Evolutionary conservation across 2,888 invertebrate species (phyloP), one percentile per base, ranked within the genome.

Genomic region (Tachina fera): DNA sequence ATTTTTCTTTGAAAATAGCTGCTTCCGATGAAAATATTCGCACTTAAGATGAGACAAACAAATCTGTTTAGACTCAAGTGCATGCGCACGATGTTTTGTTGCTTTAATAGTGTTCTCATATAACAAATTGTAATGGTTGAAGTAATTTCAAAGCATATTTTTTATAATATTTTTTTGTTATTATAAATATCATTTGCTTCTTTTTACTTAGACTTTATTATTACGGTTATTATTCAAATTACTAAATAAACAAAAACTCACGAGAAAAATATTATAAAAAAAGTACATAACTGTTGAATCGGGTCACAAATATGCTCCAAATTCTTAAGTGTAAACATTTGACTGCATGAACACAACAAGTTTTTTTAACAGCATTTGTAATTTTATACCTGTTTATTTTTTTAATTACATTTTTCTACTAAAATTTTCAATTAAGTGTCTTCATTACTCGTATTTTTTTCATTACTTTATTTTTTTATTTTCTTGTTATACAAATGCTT

Each of bases 401-500:
- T 16, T 68, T 68, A 68, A 51, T 53, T 68, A 41, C 51, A 41
- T 31, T 51, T 10, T 45, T 45, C 13, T 63, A 9, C 19, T 51
- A 31, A 51, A 68, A 68, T 13, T 41, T 68, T 51, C 16, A 39
- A 68, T 31, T 68, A 51, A 51, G 16, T 56, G 63, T 43, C 13
- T 56, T 63, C 49, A 14, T 49, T 11, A 31, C 16, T 16, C 47
- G 41, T 22, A 49, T 14, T 53, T 14, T n/a, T 63, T 41, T 65
- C 14, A n/a, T n/a, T 61, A 31, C 22, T 45, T 41, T 43, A 22
- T 53, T 65, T 65, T n/a, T 56, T 75, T 61, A 9, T 47, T 45
- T 65, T 65, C 51, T 75, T 72, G 9, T 47, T 61, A 16, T 63
- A 68, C 53, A 72, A 79, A 19, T 65, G 45, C 56, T 45, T 16